Percentiles rank a stretch among this genome's conserved stretches.
Conservation (phyloP, 2,888 invertebrate species). For the Siphlonurus alternatus region DNA sequence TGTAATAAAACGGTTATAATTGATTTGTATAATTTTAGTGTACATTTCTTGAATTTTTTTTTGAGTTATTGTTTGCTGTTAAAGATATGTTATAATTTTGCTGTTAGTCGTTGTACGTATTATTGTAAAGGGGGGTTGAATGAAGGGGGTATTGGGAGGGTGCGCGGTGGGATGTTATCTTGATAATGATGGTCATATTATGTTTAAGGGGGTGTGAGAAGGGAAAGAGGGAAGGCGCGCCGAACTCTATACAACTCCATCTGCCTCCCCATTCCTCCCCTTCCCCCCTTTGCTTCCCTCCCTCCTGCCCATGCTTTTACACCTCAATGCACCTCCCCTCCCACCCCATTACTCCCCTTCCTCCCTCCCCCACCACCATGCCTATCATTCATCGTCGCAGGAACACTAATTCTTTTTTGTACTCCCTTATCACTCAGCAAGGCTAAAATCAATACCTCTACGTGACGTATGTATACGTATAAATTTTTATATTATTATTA, state of each 20-base stretch:
- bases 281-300: not conserved
- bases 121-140: not conserved
- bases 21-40: too few species aligned
- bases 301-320: not conserved
- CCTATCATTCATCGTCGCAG: not conserved
- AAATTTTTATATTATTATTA: too few species aligned
- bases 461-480: too few species aligned
- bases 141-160: not conserved
- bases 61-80: too few species aligned
- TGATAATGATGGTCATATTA: not conserved
- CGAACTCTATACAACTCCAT: not conserved
- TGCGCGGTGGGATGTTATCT: not conserved
- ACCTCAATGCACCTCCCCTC: not conserved
- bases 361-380: not conserved
- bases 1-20: too few species aligned
- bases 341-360: not conserved
- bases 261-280: not conserved
- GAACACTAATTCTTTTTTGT: not conserved
- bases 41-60: too few species aligned
- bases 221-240: too few species aligned
- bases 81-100: not conserved
- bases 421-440: too few species aligned
- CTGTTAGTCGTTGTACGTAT: not conserved
- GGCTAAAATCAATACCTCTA: too few species aligned
- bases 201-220: not conserved